phyloP scores from a whole-genome alignment of 2,113 vertebrate genomes.

The Spizaetus ornatus region DNA sequence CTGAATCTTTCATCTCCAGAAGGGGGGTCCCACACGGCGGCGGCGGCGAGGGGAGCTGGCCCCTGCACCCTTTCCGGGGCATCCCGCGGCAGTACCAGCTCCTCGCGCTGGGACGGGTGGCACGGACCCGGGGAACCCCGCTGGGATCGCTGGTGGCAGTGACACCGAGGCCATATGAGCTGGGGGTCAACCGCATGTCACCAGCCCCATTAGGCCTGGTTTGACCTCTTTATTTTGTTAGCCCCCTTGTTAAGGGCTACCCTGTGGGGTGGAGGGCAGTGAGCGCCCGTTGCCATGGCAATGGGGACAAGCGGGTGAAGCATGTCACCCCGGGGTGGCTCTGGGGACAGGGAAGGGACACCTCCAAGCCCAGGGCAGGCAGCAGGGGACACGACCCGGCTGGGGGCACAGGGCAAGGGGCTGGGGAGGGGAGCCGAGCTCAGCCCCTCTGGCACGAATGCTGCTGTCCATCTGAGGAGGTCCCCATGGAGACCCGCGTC shows the following conservation, averaged over 20 bases:
- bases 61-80: background rate
- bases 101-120: fast-evolving
- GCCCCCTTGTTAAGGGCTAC: background rate
- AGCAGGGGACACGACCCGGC: background rate
- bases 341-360: background rate
- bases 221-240: background rate
- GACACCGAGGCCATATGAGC: fast-evolving
- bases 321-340: background rate
- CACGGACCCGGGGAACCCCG: background rate
- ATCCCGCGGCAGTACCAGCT: background rate
- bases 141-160: background rate
- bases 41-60: background rate
- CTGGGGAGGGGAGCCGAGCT: background rate
- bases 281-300: background rate
- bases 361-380: background rate
- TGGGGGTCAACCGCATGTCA: background rate
- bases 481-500: fast-evolving
- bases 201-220: background rate
- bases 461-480: background rate
- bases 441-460: background rate
- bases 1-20: background rate
- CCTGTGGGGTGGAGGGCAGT: background rate
- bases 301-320: background rate
- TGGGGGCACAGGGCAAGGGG: background rate
- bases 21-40: background rate